Evolutionary conservation across 2,888 invertebrate species (phyloP), one percentile per base, ranked within the genome.

Genomic region (Scrobipalpa costella): DNA sequence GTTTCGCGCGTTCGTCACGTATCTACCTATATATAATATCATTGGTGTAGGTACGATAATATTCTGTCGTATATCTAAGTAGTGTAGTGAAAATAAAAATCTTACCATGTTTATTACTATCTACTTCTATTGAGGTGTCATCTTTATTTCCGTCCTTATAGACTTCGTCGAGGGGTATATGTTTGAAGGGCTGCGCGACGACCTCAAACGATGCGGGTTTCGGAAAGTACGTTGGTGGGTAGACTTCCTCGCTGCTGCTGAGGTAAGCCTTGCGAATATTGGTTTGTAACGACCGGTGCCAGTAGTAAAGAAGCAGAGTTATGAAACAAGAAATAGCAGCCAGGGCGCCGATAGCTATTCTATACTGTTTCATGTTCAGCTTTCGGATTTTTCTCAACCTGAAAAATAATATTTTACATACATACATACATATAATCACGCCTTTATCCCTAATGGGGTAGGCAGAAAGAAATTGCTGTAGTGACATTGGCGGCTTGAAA

Each of bases 351-450:
- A 80, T 65, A 33, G 73, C 66, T 66, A 80, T 67, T 70, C 79
- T 83, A 33, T 80, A 66, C 61, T 80, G 83, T 64, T 72, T 80
- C 76, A 81, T 80, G 52, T 69, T 80, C 57, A 67, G 57, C 71
- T 76, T 78, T 62, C 79, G 70, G 8, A 77, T 60, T 69, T 80
- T 82, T 67, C 75, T 80, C 64, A 83, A 59, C 66, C 88, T 88
- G 79, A 64, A 86, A 13, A 3, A 9, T 2, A 38, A 11, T 38
- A 38, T 27, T 27, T 27, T 27, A 7, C n/a, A n/a, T n/a, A n/a
- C n/a, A n/a, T n/a, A n/a, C n/a, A n/a, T n/a, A n/a, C n/a, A n/a
- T n/a, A n/a, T n/a, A n/a, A n/a, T n/a, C n/a, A n/a, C n/a, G n/a
- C n/a, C n/a, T n/a, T n/a, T n/a, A n/a, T n/a, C n/a, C n/a, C n/a